Conservation (phyloP, 2,888 invertebrate genomes). For the Ophion ventricosus region DNA sequence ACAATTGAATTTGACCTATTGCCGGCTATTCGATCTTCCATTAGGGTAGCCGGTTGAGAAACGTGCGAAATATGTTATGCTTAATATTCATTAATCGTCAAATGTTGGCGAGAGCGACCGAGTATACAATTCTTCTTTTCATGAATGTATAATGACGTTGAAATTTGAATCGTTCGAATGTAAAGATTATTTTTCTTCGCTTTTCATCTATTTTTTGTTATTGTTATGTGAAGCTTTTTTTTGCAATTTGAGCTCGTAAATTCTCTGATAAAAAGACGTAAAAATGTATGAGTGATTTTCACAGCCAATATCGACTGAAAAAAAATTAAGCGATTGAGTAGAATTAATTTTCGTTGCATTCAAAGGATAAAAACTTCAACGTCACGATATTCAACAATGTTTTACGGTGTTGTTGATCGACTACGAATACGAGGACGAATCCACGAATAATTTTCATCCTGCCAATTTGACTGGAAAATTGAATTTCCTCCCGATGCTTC, state of each 20-base stretch:
- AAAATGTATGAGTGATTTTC: too few species aligned
- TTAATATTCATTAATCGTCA: not conserved
- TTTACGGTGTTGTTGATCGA: not conserved
- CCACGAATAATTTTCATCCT: constrained; percentile 27
- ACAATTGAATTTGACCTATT: too few species aligned
- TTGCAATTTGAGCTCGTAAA: too few species aligned
- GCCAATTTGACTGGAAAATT: constrained; percentile 54
- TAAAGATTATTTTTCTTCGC: too few species aligned
- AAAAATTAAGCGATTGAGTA: not conserved
- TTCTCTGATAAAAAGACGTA: too few species aligned
- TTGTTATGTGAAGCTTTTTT: too few species aligned
- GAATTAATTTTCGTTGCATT: not conserved
- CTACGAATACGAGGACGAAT: constrained; percentile 11
- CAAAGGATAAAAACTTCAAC: too few species aligned
- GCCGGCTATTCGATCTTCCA: too few species aligned
- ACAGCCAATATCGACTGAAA: too few species aligned
- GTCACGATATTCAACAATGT: not conserved
- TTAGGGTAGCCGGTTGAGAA: too few species aligned
- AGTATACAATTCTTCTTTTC: not conserved
- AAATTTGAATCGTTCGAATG: not conserved
- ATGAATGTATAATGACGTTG: not conserved
- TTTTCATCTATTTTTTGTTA: too few species aligned
- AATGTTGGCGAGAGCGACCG: not conserved
- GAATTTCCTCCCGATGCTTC: constrained; percentile 35
- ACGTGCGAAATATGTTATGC: too few species aligned